These are phyloP conservation scores for Bombus difficillimus DNA, from an alignment of 1,140 invertebrate species.

Conservation along the genomic window DNA sequence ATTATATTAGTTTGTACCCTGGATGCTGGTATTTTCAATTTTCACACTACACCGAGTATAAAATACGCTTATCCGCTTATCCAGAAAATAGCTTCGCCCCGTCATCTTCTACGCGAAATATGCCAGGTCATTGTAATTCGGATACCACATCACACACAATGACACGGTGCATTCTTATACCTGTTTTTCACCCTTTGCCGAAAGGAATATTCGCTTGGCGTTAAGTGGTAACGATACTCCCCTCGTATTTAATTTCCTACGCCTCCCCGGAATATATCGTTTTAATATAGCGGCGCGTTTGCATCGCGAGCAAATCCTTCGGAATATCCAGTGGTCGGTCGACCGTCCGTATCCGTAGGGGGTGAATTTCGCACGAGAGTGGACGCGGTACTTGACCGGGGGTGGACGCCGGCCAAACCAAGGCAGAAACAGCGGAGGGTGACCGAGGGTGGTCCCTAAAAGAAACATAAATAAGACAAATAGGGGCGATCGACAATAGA, in stretches of 20 bases:
- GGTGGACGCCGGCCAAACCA: conserved; percentile 75
- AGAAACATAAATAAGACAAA: conserved; percentile 83
- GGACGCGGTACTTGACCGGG: conserved; percentile 58
- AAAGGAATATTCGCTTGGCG: background rate
- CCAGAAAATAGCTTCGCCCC: conserved; percentile 75
- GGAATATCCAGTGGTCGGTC: conserved; percentile 67
- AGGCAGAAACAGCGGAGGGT: conserved; percentile 49
- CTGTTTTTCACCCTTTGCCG: no score
- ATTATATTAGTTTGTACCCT: background rate
- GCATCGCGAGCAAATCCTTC: conserved; percentile 70
- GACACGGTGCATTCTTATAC: conserved; percentile 14
- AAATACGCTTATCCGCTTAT: conserved; percentile 72
- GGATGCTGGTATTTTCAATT: conserved; percentile 35
- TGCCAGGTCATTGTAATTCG: conserved; percentile 25
- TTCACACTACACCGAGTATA: conserved; percentile 39
- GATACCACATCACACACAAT: conserved; percentile 1
- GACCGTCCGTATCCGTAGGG: conserved; percentile 42
- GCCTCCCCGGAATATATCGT: conserved; percentile 70
- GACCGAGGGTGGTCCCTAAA: conserved; percentile 74
- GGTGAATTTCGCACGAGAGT: conserved; percentile 71
- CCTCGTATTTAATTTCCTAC: conserved; percentile 35
- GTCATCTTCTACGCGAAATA: conserved; percentile 7
- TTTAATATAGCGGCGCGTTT: conserved; percentile 74
- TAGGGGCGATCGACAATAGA: conserved; percentile 82
- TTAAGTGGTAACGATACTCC: background rate